Evolutionary conservation across 2,888 invertebrate genomes (phyloP), one percentile per base, ranked within the genome.

Genomic region (Iphiclides podalirius): DNA sequence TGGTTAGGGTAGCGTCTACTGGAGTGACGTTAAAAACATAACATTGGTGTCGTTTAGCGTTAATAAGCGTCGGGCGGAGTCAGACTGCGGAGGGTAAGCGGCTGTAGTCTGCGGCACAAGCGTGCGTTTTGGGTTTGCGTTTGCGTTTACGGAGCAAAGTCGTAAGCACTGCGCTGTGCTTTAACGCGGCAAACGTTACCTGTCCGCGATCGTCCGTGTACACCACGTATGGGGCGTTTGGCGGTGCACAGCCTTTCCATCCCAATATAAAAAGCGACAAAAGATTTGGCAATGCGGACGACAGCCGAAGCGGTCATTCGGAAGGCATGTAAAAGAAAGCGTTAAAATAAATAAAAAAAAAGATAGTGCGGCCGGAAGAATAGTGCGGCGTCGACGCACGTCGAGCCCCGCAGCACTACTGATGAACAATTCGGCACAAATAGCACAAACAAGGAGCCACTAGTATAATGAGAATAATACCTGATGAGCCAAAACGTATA

Each of bases 171-270:
- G 53, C 53, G 47, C 54, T 20, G 52, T 70, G 74, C 64, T 65
- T 79, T 73, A 75, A 75, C 75, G 75, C 80, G 76, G 75, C 85
- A 87, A 85, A 61, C 90, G 90, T 91, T 95, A 96, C 96, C 96
- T 96, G 96, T 93, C 95, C 96, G 92, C 95, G 94, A 90, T 95
- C 94, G 92, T 96, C 96, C 91, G 96, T 96, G 94, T 96, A 96
- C 92, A 94, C 94, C 92, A 96, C 96, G 92, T 94, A 95, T 89
- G 94, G 94, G 92, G 95, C 96, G 91, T 96, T 96, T 90, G 93
- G 92, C 84, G 95, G 94, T 91, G 94, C 92, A 91, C 93, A 90
- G 87, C 86, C 87, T 81, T 75, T 66, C 72, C 82, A 74, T 66
- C 72, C 77, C 80, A 73, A 82, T 79, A 86, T 79, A 84, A 79